These are phyloP conservation scores for Bufo bufo DNA, from an alignment of 2,113 vertebrate genomes.

Conservation along the genomic window DNA sequence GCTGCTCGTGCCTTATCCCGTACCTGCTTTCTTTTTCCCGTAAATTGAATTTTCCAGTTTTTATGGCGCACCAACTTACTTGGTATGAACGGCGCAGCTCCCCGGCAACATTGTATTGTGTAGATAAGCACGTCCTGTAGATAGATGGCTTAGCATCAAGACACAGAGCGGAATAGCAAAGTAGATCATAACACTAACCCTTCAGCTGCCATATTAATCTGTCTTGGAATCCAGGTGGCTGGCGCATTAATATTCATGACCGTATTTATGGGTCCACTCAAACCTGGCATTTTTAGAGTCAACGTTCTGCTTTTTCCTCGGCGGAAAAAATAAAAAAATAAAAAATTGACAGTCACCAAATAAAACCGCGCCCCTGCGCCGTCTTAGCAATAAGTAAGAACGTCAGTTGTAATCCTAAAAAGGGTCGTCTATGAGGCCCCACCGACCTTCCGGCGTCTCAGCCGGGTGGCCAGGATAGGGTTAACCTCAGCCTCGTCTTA, in stretches of 20 bases:
- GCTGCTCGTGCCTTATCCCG: background rate
- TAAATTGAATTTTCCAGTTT: constrained; percentile 53
- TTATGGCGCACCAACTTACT: constrained; percentile 41
- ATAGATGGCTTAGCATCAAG: constrained; percentile 58
- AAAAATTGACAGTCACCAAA: background rate
- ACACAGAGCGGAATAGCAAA: constrained; percentile 54
- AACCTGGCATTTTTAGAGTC: background rate
- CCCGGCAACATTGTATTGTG: constrained; percentile 47
- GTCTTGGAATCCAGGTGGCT: background rate
- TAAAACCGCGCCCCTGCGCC: background rate
- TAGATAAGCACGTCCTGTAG: constrained; percentile 58
- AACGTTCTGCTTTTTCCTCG: background rate
- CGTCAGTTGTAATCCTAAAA: too few relatives aligned
- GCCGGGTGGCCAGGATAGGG: background rate
- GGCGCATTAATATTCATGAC: background rate
- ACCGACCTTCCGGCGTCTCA: background rate
- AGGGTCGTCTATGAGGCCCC: background rate
- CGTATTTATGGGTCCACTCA: background rate
- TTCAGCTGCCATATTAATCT: constrained; percentile 25
- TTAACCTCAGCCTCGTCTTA: constrained; percentile 47
- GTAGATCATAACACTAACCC: constrained; percentile 55
- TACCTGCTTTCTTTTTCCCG: constrained; percentile 4
- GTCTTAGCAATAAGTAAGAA: background rate
- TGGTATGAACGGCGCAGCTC: constrained; percentile 50
- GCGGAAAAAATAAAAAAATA: background rate